Percentiles rank a stretch among this genome's conserved stretches.
phyloP scores from a whole-genome alignment of 2,113 vertebrate genomes.

The Cryptomyrus ogoouensis region DNA sequence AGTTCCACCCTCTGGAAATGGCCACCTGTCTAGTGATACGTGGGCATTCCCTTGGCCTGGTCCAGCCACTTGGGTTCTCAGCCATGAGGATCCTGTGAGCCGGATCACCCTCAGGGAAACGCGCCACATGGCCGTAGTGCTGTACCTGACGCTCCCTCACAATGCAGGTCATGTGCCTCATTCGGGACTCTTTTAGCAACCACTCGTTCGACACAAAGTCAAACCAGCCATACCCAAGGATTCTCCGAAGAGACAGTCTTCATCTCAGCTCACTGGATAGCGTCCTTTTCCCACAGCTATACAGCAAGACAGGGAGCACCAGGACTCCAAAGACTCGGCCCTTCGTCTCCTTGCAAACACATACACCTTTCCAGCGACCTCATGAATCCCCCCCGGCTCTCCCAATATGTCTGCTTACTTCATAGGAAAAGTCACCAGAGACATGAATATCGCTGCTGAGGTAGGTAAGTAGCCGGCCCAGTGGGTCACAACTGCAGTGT shows the following conservation, averaged over 20 bases:
- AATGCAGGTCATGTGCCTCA: not conserved
- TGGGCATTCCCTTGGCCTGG: not conserved
- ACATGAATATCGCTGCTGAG: no score
- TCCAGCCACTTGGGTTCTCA: not conserved
- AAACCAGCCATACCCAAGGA: no score
- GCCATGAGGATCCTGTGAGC: not conserved
- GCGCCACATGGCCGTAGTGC: not conserved
- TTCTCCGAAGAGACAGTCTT: no score
- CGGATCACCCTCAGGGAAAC: not conserved
- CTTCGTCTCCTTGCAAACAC: not conserved
- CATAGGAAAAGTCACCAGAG: no score
- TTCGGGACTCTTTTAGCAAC: no score
- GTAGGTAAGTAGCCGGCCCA: no score
- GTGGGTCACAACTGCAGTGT: no score
- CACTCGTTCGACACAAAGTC: no score
- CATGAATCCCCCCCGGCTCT: not conserved
- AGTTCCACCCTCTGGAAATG: not conserved
- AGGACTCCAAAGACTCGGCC: no score
- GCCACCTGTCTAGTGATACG: not conserved
- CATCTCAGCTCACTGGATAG: no score
- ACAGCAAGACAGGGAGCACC: no score
- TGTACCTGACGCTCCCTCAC: not conserved
- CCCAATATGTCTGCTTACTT: not conserved
- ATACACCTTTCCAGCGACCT: not conserved
- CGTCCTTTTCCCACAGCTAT: not conserved